phyloP scores from a whole-genome alignment of 2,113 vertebrate species.

The Scophthalmus maximus region DNA sequence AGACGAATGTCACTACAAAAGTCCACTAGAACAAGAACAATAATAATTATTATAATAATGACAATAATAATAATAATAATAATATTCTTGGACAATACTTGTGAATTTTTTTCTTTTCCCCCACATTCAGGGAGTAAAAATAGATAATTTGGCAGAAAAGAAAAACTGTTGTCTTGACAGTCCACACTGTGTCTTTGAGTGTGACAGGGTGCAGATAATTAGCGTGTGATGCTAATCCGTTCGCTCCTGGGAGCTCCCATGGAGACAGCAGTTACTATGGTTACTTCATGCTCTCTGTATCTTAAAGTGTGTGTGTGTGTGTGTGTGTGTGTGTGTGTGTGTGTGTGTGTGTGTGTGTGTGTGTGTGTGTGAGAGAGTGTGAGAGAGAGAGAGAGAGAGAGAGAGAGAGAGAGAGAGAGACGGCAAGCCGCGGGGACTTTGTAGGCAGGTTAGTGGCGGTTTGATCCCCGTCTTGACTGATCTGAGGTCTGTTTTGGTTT shows the following conservation, averaged over 20 bases:
- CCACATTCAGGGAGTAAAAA: conserved; percentile 65
- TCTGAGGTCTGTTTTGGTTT: conserved; percentile 57
- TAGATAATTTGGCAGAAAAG: conserved; percentile 72
- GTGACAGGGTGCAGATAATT: conserved; percentile 61
- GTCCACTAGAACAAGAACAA: conserved; percentile 73
- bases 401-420: conserved; percentile 21
- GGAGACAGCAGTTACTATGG: conserved; percentile 71
- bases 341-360: conserved; percentile 42
- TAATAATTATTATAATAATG: conserved; percentile 49
- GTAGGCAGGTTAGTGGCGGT: conserved; percentile 53
- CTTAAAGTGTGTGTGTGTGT: conserved; percentile 55
- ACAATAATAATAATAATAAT: conserved; percentile 41
- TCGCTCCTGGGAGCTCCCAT: conserved; percentile 56
- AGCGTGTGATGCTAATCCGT: conserved; percentile 62
- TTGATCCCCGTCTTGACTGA: conserved; percentile 50
- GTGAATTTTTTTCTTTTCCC: conserved; percentile 29
- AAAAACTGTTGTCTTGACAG: conserved; percentile 46
- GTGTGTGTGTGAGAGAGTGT: conserved; percentile 14
- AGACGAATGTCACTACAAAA: conserved; percentile 74
- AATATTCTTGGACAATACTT: conserved; percentile 41
- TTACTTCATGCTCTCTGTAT: conserved; percentile 63
- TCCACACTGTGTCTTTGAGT: conserved; percentile 44
- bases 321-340: conserved; percentile 24
- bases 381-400: conserved; percentile 46
- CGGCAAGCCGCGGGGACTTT: conserved; percentile 29